A percentile compares a stretch with the other conserved stretches of the same genome.
Conservation (phyloP, 2,888 invertebrate genomes). For the Lottia gigantea region DNA sequence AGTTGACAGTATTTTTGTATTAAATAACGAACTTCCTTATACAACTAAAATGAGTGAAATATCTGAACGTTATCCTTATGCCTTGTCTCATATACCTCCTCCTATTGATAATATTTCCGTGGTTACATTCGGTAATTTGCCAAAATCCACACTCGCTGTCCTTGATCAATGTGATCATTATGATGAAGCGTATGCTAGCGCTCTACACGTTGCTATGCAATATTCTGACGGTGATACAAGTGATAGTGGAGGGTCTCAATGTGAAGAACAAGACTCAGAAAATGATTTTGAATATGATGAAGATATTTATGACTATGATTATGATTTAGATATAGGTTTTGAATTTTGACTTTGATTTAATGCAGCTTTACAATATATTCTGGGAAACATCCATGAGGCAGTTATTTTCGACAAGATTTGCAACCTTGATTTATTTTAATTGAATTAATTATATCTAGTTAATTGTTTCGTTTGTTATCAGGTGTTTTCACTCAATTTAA, state of each 20-base stretch:
- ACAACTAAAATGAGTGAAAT: conserved; percentile 60
- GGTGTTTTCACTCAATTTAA: too few species aligned
- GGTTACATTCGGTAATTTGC: conserved; percentile 51
- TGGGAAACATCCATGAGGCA: too few species aligned
- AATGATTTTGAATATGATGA: conserved; percentile 64
- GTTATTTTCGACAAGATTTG: too few species aligned
- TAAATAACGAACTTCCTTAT: conserved; percentile 61
- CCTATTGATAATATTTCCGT: conserved; percentile 63
- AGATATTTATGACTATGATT: conserved; percentile 64
- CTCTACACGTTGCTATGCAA: conserved; percentile 55
- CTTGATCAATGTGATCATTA: conserved; percentile 50
- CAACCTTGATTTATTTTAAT: too few species aligned
- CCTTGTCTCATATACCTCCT: conserved; percentile 58
- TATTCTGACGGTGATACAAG: conserved; percentile 59
- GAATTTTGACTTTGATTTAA: conserved; percentile 40
- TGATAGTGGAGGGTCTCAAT: conserved; percentile 57
- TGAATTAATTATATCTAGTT: too few species aligned
- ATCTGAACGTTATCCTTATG: conserved; percentile 47
- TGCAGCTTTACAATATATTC: too few species aligned
- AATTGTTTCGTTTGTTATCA: too few species aligned
- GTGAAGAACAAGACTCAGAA: conserved; percentile 58
- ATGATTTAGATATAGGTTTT: conserved; percentile 48
- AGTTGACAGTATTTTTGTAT: conserved; percentile 52
- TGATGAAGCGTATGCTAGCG: conserved; percentile 58
- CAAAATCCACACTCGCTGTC: conserved; percentile 37